These are phyloP conservation scores for Dendrolimus punctatus DNA, from an alignment of 1,140 invertebrate genomes.

Conservation along the genomic window DNA sequence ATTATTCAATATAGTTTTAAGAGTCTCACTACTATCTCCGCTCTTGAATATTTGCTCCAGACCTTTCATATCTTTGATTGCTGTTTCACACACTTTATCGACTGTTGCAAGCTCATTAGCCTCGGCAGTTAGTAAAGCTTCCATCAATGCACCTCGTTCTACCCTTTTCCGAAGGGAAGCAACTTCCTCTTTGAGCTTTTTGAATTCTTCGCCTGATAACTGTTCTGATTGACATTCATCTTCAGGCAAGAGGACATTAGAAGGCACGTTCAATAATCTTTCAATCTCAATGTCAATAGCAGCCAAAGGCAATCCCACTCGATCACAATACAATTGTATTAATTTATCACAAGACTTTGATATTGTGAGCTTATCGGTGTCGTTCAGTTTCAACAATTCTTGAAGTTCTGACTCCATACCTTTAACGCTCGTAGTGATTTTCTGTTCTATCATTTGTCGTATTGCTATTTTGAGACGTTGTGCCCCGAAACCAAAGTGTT, in stretches of 20 bases:
- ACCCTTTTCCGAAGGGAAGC: slow-evolving; percentile 37
- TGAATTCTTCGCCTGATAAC: slow-evolving; percentile 42
- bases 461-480: slow-evolving; percentile 58
- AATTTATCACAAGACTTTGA: slow-evolving; percentile 50
- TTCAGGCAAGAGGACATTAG: slow-evolving; percentile 50
- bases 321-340: slow-evolving; percentile 45
- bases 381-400: slow-evolving; percentile 46
- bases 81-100: slow-evolving; percentile 51
- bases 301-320: slow-evolving; percentile 40
- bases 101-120: slow-evolving; percentile 48
- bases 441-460: slow-evolving; percentile 62
- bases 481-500: slow-evolving; percentile 58
- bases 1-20: slow-evolving; percentile 39
- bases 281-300: slow-evolving; percentile 55
- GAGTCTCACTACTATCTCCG: slow-evolving; percentile 25
- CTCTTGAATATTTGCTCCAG: slow-evolving; percentile 46
- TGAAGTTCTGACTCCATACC: slow-evolving; percentile 53
- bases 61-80: slow-evolving; percentile 55
- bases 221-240: slow-evolving; percentile 51
- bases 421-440: slow-evolving; percentile 45
- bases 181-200: slow-evolving; percentile 48
- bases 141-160: slow-evolving; percentile 54
- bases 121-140: slow-evolving; percentile 49
- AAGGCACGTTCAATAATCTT: slow-evolving; percentile 41
- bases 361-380: slow-evolving; percentile 48